A percentile compares a stretch with the other conserved stretches of the same genome.
Evolutionary conservation across 2,113 vertebrate genomes (phyloP).

Genomic region (Poeciliopsis occidentalis): DNA sequence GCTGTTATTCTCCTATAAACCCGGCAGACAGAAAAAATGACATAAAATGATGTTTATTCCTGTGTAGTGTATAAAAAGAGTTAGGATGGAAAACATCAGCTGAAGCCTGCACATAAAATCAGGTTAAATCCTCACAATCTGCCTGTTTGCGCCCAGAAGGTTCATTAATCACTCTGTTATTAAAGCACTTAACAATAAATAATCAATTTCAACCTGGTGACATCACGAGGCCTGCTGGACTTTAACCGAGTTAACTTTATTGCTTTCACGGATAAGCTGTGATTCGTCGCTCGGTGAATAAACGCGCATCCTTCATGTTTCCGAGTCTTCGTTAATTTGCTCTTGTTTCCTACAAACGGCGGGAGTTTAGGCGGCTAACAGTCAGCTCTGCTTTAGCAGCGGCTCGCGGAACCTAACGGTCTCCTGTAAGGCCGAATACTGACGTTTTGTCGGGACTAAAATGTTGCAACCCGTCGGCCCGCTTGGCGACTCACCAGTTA

Average conservation of each 20-base stretch:
- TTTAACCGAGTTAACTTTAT: background rate
- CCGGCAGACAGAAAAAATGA: too few relatives aligned
- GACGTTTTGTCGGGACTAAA: background rate
- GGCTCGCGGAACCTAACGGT: fast-evolving
- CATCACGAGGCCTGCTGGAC: background rate
- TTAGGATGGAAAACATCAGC: too few relatives aligned
- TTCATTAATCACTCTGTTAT: background rate
- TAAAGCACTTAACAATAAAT: background rate
- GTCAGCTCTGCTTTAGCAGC: background rate
- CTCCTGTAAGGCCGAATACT: too few relatives aligned
- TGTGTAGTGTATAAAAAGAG: too few relatives aligned
- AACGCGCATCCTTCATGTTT: background rate
- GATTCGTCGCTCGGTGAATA: background rate
- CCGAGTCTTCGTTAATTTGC: background rate
- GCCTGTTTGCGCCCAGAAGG: background rate
- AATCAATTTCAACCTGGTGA: background rate
- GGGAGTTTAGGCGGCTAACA: constrained; percentile 11
- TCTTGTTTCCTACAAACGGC: background rate
- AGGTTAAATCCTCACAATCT: background rate
- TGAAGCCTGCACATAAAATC: too few relatives aligned
- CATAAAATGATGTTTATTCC: too few relatives aligned
- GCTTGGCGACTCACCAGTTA: constrained; percentile 21
- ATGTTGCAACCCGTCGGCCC: background rate
- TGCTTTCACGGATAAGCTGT: too few relatives aligned
- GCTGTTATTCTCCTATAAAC: too few relatives aligned